Evolutionary conservation across 2,888 invertebrate species (phyloP).

Genomic region (Phaedon cochleariae): DNA sequence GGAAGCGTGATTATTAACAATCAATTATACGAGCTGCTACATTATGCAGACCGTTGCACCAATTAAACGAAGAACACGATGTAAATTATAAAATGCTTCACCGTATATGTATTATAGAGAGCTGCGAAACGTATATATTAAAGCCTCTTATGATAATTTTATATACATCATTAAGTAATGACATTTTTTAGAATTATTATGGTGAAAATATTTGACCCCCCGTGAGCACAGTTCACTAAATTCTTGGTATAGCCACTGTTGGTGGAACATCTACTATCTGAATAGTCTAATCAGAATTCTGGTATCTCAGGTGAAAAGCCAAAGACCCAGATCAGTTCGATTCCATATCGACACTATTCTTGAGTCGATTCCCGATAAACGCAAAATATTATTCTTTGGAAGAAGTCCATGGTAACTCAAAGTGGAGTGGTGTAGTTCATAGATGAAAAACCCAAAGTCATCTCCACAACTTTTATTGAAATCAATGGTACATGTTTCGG

Average conservation of each 20-base stretch:
- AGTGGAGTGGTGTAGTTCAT: too few species aligned
- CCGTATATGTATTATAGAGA: conserved; percentile 6
- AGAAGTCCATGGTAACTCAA: too few species aligned
- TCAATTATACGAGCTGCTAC: conserved; percentile 25
- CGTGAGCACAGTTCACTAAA: not conserved
- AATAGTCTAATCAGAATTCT: too few species aligned
- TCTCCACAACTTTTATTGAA: too few species aligned
- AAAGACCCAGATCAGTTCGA: too few species aligned
- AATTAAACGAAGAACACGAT: conserved; percentile 30
- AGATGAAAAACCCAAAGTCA: too few species aligned
- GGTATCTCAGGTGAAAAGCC: too few species aligned
- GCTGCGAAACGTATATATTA: conserved; percentile 18
- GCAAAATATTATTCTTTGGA: too few species aligned
- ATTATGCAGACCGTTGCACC: conserved; percentile 31
- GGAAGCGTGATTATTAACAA: conserved; percentile 31
- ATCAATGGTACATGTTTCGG: too few species aligned
- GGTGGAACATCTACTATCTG: too few species aligned
- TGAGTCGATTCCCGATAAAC: too few species aligned
- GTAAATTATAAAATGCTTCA: conserved; percentile 30
- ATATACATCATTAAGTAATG: conserved; percentile 23
- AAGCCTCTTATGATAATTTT: conserved; percentile 25
- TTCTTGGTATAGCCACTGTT: not conserved
- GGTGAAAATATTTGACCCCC: not conserved
- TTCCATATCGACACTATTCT: too few species aligned
- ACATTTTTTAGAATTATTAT: conserved; percentile 10